Base-by-base conservation (phyloP, 2,797 vertebrate species). In the Manis javanica region DNA sequence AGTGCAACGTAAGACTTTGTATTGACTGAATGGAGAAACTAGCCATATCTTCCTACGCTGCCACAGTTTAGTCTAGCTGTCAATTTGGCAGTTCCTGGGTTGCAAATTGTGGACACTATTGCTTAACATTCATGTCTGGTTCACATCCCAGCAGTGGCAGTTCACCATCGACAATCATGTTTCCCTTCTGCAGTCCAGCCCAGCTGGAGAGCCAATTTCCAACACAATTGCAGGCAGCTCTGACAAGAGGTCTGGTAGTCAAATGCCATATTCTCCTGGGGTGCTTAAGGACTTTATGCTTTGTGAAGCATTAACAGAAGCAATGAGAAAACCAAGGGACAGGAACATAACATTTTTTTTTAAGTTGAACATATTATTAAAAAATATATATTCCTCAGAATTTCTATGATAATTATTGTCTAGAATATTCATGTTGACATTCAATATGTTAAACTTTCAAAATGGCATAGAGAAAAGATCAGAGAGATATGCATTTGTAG, bases 71-170 rank as follows among this genome's bases (percentile, higher is more conserved):
- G 87, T 95, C 78, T 91, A 91, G 87, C 87, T 95, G 83, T 94
- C 89, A 95, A 29, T 72, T 86, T 85, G 84, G 75, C 63, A 89
- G 81, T n/a, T 97, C 64, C 75, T 64, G 81, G 66, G 82, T 78
- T 96, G 90, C 61, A 93, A 77, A 95, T 37, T 84, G 86, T 72
- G 91, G 83, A 74, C 46, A 75, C 71, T 26, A 12, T 82, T 96
- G 89, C 69, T 97, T 91, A 85, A 89, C 95, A 96, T 96, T 96
- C 91, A 83, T n/a, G 75, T 97, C 94, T 96, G 95, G 78, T 95
- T 90, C 39, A 69, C 57, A 93, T 87, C 75, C 49, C 66, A 91
- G 90, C 83, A 86, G 91, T 53, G 49, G 72, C 61, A 84, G 92
- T 66, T 96, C 88, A 92, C 78, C 71, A 66, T 94, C 63, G 37